Base-by-base conservation (phyloP, 1,140 invertebrate genomes). In the Dolichoris vasculosae region DNA sequence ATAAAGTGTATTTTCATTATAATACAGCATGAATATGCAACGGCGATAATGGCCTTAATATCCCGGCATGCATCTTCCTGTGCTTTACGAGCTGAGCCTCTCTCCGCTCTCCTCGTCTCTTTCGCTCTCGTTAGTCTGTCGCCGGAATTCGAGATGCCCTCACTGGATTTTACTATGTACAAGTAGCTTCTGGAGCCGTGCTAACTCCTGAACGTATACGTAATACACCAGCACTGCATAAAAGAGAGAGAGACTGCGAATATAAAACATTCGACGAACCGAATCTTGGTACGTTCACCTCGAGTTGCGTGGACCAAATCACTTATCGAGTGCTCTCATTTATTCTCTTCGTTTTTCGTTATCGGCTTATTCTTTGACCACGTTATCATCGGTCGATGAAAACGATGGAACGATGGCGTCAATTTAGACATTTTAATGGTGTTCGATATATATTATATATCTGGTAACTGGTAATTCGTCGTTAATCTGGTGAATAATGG, bases 1-100 rank as follows among this genome's bases (percentile, higher is more conserved):
- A 93, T 93, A 93, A 93, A 93, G 92, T 93, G 93, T 93, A 93
- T 93, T 93, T 93, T 93, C 93, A 93, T 93, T 93, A 93, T 93
- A 93, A 93, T 93, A 93, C 93, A 90, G 90, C 92, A 93, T 93
- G 93, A 93, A 93, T 93, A 93, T 93, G 93, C 93, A 93, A 93
- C 92, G 92, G 91, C 92, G 91, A 93, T 93, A 93, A 93, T 93
- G 92, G 92, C 90, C 92, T 93, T 93, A 93, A 93, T 93, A 93
- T 93, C 92, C 92, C 91, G 88, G 91, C 91, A 92, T 93, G 93
- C 92, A 92, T 93, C 92, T 93, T 92, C 91, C 91, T 92, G 93
- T 93, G 91, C 92, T 93, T 93, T 93, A 92, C 91, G 91, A 91
- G 92, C 90, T 93, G 92, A 93, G 91, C 92, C 91, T 92, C 91